Conservation (phyloP, 1,140 invertebrate genomes). For the Condylostylus longicornis region DNA sequence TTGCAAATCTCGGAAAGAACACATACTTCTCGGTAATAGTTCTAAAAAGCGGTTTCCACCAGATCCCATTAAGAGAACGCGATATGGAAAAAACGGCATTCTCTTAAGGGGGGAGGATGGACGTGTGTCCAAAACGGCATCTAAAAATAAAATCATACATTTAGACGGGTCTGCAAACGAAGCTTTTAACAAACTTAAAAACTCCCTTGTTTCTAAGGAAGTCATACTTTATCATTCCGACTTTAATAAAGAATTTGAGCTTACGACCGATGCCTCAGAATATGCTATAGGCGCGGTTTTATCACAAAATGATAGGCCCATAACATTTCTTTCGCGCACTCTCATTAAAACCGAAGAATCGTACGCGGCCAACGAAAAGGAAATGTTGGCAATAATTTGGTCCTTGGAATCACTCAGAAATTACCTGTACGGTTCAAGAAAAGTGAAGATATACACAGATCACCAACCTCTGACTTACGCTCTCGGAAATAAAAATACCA, state of each 20-base stretch:
- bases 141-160: constrained; percentile 13
- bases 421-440: constrained; percentile 30
- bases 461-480: constrained; percentile 35
- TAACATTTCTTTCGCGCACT: constrained; percentile 2
- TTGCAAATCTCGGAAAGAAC: constrained; percentile 29
- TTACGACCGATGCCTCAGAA: constrained; percentile 4
- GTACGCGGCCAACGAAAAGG: constrained; percentile 3
- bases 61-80: constrained; percentile 21
- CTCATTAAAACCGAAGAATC: constrained; percentile 1
- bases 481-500: constrained; percentile 29
- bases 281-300: not conserved
- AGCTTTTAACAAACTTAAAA: constrained; percentile 2
- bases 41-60: constrained; percentile 16
- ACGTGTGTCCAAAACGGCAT: constrained; percentile 7
- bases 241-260: constrained; percentile 1
- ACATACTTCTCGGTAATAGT: constrained; percentile 27
- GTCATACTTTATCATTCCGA: constrained; percentile 1
- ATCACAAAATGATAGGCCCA: constrained; percentile 3
- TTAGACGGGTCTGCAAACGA: constrained; percentile 9
- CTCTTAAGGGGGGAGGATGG: constrained; percentile 7
- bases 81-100: constrained; percentile 9
- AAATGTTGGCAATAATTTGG: constrained; percentile 36
- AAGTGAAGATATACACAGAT: constrained; percentile 35
- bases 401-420: constrained; percentile 30
- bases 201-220: constrained; percentile 14